Base-by-base conservation (phyloP, 2,888 invertebrate species). In the Drosophila diplacantha region DNA sequence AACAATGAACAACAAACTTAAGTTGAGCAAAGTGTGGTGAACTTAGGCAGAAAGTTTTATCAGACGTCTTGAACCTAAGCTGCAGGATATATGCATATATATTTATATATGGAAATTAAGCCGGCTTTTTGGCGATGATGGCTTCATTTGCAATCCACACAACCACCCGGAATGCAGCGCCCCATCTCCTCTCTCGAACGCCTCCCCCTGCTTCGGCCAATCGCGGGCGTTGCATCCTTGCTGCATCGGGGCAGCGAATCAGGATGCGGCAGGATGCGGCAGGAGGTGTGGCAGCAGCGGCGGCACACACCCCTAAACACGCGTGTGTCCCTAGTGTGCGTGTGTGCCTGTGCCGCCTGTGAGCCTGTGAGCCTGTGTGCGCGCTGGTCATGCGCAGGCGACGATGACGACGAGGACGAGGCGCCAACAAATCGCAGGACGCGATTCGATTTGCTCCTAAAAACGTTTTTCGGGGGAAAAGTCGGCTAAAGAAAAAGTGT, bases 321-420 rank as follows among this genome's bases (percentile, higher is more conserved):
- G 44, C 56, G 51, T 35, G 65, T 46, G 50, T 58, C 65, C 47
- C 46, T 58, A 65, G 37, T 31, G 24, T 46, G 35, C 35, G 37
- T 44, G 47, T 54, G 37, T 63, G 44, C 58, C n/a, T 44, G 24
- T 31, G 26, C 59, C 7, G 26, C 59, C 9, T 43, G 53, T 63
- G 24, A n/a, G n/a, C n/a, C n/a, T n/a, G n/a, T n/a, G n/a, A n/a
- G n/a, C n/a, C n/a, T 71, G 69, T 67, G 63, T 69, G 72, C 63
- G 69, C 70, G 46, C 51, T 67, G 83, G 80, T 82, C 83, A 80
- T 80, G 80, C 80, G 80, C 80, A 82, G 74, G 69, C 41, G 41
- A 41, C 64, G 39, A 12, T 8, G 29, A 26, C 44, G 43, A 43
- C 65, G 34, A 57, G 58, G 34, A 54, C 64, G 57, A 64, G 61